A percentile compares a stretch with the other conserved stretches of the same genome.
Conservation (phyloP, 2,888 invertebrate species). For the Orthosia gothica region DNA sequence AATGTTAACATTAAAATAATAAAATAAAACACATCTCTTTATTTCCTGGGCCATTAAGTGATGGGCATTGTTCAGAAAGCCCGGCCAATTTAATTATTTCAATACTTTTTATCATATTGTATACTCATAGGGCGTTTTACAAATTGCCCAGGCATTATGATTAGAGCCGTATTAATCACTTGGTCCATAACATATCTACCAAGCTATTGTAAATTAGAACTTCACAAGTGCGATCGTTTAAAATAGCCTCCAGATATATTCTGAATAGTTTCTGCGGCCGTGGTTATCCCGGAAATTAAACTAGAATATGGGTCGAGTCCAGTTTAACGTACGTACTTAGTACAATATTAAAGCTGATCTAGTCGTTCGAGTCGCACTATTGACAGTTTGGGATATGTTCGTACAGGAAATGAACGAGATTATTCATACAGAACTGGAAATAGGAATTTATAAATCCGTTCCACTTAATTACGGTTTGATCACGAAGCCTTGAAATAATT, state of each 20-base stretch:
- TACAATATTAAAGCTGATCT: constrained; percentile 26
- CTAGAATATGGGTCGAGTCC: constrained; percentile 52
- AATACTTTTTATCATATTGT: no score
- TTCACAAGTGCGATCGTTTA: constrained; percentile 6
- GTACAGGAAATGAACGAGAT: constrained; percentile 48
- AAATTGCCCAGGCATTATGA: no score
- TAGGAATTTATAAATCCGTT: constrained; percentile 6
- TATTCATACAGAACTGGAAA: constrained; percentile 15
- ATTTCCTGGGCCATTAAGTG: no score
- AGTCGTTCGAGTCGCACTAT: constrained; percentile 5
- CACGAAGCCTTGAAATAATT: background rate
- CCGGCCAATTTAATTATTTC: no score
- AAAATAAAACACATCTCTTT: no score
- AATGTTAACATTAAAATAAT: no score
- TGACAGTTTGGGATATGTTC: constrained; percentile 19
- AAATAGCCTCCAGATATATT: constrained; percentile 17
- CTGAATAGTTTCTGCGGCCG: constrained; percentile 39
- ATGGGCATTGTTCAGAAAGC: no score
- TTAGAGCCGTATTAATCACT: no score
- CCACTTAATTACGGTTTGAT: background rate
- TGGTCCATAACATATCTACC: no score
- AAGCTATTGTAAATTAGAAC: background rate
- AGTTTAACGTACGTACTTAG: constrained; percentile 20
- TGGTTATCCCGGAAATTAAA: constrained; percentile 53
- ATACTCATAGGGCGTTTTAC: no score